A percentile compares a stretch with the other conserved stretches of the same genome.
phyloP scores from a whole-genome alignment of 2,888 invertebrate genomes.

The Melikaiella ostensackeni region DNA sequence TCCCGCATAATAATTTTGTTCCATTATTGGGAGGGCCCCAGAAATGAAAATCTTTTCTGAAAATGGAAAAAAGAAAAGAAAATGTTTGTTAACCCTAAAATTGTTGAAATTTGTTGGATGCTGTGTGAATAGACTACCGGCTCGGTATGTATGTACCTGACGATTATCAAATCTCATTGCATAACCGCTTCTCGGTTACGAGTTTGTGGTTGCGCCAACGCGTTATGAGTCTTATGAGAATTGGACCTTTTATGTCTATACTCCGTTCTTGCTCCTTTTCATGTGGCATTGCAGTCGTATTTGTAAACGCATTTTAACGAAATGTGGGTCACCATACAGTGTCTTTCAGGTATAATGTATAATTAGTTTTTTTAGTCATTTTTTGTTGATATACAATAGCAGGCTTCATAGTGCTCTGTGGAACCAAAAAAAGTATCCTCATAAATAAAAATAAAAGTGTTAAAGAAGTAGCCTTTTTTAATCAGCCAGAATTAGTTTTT shows the following conservation, averaged over 20 bases:
- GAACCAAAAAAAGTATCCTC: too few relatives aligned
- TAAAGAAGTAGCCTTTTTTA: too few relatives aligned
- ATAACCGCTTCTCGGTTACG: conserved; percentile 60
- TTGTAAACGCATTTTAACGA: conserved; percentile 18
- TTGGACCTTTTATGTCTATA: conserved; percentile 48
- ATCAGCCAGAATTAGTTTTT: too few relatives aligned
- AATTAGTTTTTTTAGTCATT: neutral
- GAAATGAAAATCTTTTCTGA: too few relatives aligned
- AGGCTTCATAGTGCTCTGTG: too few relatives aligned
- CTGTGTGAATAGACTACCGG: conserved; percentile 3
- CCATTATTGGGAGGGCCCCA: too few relatives aligned
- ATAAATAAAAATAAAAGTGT: too few relatives aligned
- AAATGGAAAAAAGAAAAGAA: too few relatives aligned
- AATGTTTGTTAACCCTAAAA: neutral
- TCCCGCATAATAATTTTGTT: too few relatives aligned
- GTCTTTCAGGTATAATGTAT: neutral
- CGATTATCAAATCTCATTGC: conserved; percentile 65
- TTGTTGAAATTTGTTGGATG: neutral
- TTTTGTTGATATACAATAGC: neutral
- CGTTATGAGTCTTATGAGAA: conserved; percentile 55
- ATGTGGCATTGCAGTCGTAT: conserved; percentile 7
- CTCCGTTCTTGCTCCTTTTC: conserved; percentile 22
- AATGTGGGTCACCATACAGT: conserved; percentile 1
- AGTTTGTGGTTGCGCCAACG: conserved; percentile 56
- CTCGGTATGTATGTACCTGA: conserved; percentile 31